Evolutionary conservation across 2,888 invertebrate genomes (phyloP).

Genomic region (Cyaniris semiargus): DNA sequence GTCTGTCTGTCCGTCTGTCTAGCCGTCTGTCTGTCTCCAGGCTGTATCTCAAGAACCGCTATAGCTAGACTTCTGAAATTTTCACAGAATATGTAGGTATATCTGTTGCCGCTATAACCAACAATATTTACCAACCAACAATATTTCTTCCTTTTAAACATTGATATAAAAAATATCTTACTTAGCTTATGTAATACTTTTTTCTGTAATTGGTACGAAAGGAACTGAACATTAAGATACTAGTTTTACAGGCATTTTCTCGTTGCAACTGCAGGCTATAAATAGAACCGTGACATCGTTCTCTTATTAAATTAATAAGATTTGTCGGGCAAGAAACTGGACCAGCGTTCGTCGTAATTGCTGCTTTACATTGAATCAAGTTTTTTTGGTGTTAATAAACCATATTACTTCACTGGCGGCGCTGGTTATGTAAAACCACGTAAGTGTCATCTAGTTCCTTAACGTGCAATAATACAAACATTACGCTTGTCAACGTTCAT

Average conservation of each 20-base stretch:
- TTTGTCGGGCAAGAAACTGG: conserved; percentile 28
- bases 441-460: conserved; percentile 27
- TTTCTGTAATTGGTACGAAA: not conserved
- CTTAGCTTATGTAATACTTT: not conserved
- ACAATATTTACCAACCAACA: not conserved
- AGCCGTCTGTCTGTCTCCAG: no score
- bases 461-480: not conserved
- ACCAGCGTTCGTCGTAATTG: conserved; percentile 26
- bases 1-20: no score
- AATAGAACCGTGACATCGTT: conserved; percentile 19
- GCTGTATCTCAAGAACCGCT: no score
- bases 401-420: conserved; percentile 25
- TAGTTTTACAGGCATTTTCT: not conserved
- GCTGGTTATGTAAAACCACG: conserved; percentile 26
- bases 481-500: conserved; percentile 24
- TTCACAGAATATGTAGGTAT: no score
- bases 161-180: not conserved
- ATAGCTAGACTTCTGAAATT: no score
- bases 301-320: conserved; percentile 19
- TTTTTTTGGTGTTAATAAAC: conserved; percentile 29
- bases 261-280: not conserved
- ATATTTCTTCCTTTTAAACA: no score
- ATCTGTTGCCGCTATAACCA: no score
- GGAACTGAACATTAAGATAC: not conserved
- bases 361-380: conserved; percentile 30